Percentiles rank a stretch among this genome's conserved stretches.
Conservation (phyloP, 2,797 vertebrate genomes). For the Sebastes flavidus region DNA sequence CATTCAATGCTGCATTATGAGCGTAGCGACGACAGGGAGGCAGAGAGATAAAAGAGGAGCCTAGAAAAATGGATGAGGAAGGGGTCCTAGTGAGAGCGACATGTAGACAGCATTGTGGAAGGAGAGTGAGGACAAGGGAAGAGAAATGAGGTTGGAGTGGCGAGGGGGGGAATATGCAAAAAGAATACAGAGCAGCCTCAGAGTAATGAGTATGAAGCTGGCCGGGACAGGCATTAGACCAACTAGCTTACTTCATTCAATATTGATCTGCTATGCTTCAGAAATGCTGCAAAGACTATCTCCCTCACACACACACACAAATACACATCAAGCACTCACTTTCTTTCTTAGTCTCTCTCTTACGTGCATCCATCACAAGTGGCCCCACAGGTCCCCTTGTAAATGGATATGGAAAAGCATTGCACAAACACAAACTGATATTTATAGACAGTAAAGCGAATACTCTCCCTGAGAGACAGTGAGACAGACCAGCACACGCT, state of each 20-base stretch:
- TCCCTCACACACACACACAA: background rate
- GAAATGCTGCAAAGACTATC: slow-evolving; percentile 36
- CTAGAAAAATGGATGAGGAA: slow-evolving; percentile 23
- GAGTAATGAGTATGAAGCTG: slow-evolving; percentile 41
- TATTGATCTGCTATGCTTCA: slow-evolving; percentile 72
- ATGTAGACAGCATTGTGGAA: slow-evolving; percentile 1
- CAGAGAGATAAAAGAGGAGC: slow-evolving; percentile 26
- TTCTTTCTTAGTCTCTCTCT: slow-evolving; percentile 12
- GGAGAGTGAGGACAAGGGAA: slow-evolving; percentile 5
- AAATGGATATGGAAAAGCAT: slow-evolving; percentile 53
- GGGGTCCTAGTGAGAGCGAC: background rate
- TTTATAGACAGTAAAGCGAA: slow-evolving; percentile 31
- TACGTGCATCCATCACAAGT: slow-evolving; percentile 52
- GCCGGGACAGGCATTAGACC: slow-evolving; percentile 37
- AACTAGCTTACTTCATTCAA: slow-evolving; percentile 58
- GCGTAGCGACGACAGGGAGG: slow-evolving; percentile 24
- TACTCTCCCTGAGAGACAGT: background rate
- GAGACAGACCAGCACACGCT: background rate
- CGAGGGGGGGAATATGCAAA: slow-evolving; percentile 32
- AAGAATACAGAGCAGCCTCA: slow-evolving; percentile 35
- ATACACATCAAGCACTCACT: slow-evolving; percentile 2
- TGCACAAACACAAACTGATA: slow-evolving; percentile 45
- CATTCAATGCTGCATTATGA: slow-evolving; percentile 60
- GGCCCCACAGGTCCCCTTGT: slow-evolving; percentile 41
- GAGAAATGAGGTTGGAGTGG: background rate